phyloP scores from a whole-genome alignment of 2,113 vertebrate genomes.

The Pitta sordida region DNA sequence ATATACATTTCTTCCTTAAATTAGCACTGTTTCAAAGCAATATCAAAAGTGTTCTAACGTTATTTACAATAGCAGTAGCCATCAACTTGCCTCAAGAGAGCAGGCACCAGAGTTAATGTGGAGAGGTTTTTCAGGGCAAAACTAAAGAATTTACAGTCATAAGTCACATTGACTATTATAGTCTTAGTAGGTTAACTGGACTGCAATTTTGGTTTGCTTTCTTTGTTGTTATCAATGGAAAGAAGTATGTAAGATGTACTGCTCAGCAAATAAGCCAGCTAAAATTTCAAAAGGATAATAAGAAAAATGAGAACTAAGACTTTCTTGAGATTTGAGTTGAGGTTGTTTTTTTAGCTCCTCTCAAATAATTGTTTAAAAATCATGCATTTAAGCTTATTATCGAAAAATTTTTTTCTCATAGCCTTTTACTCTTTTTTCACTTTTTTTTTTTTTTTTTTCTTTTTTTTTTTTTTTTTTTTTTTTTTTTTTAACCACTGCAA shows the following conservation, averaged over 20 bases:
- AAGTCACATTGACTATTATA: background rate
- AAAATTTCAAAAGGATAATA: background rate
- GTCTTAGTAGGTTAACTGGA: background rate
- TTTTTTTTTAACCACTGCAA: background rate
- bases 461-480: background rate
- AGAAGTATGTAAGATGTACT: background rate
- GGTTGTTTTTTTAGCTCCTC: no score
- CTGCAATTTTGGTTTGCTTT: background rate
- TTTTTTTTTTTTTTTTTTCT: background rate
- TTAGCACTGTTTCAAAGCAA: background rate
- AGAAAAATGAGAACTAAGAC: background rate
- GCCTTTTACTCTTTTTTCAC: no score
- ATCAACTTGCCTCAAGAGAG: background rate
- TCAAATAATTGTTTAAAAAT: background rate
- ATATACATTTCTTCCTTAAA: background rate
- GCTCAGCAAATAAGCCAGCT: background rate
- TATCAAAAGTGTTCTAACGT: background rate
- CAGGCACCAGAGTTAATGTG: background rate
- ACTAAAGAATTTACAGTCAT: background rate
- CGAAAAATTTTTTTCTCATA: background rate
- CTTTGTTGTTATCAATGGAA: background rate
- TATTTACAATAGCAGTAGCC: background rate
- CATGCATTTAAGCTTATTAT: rapidly evolving
- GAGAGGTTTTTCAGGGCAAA: background rate
- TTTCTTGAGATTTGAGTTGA: background rate